Evolutionary conservation across 2,113 vertebrate genomes (phyloP), one percentile per base, ranked within the genome.

Genomic region (Aix galericulata): DNA sequence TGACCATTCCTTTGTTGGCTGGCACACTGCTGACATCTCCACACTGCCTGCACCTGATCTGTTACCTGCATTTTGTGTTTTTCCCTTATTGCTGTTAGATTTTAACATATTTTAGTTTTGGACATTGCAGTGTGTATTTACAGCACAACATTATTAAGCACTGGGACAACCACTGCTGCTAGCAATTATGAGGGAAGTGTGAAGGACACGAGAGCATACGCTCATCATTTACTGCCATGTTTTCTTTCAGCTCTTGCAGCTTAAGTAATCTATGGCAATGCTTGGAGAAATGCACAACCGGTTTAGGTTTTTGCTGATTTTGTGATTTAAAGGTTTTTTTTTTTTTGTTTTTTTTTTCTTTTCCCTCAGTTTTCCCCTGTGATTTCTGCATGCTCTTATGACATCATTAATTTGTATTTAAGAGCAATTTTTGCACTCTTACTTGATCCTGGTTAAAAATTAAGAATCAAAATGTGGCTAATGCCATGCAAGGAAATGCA

Each of bases 401-500:
- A 72, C 46, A 90, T 44, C 52, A 17, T 73, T 46, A 38, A 40
- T 80, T 79, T 75, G 69, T 86, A 21, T 34, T 88, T 73, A 48
- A 66, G 73, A 64, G 23, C 4, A 6, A n/a, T 91, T 93, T 91
- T 69, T 91, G n/a, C 2, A 2, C 34, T 88, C 52, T 63, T 17
- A 6, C 59, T 83, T 56, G 32, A 27, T 11, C 32, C 66, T 25
- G 53, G 9, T 67, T 89, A 62, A 84, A 94, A 92, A 84, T 53
- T 34, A 82, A 84, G 42, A 25, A 55, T 76, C 53, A 1, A 6
- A 91, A 42, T 3, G 66, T 55, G 67, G 60, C 72, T 63, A 80
- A 78, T 89, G 7, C 42, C 63, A 42, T 17, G 90, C 81, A 91
- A 93, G 83, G 92, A 93, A 92, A 91, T 91, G 92, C 94, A 94